Evolutionary conservation across 1,140 invertebrate genomes (phyloP).

Genomic region (Bombus turneri): DNA sequence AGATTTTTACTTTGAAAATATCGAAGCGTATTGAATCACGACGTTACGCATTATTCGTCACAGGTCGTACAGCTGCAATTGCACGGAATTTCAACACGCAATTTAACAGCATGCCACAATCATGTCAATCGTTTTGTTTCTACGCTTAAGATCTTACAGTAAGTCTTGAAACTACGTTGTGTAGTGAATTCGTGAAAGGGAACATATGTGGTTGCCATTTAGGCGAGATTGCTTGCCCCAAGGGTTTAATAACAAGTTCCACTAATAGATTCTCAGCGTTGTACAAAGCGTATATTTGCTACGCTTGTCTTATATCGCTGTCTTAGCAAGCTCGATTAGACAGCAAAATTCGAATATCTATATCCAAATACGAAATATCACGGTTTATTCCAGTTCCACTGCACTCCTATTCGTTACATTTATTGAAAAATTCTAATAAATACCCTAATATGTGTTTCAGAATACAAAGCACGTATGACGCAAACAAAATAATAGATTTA

Average conservation of each 20-base stretch:
- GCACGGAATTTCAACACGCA: not conserved
- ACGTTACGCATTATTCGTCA: not conserved
- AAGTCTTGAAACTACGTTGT: slow-evolving; percentile 34
- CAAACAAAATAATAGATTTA: too few species aligned
- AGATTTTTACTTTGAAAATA: not conserved
- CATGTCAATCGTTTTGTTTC: slow-evolving; percentile 40
- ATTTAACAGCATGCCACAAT: slow-evolving; percentile 8
- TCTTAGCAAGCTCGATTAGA: slow-evolving; percentile 5
- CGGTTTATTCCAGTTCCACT: too few species aligned
- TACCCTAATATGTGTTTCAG: too few species aligned
- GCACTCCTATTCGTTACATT: too few species aligned
- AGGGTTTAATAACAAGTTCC: slow-evolving; percentile 52
- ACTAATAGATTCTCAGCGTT: slow-evolving; percentile 42
- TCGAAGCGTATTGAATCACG: not conserved
- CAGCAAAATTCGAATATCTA: not conserved
- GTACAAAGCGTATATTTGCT: slow-evolving; percentile 25
- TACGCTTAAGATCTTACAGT: slow-evolving; percentile 13
- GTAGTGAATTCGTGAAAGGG: slow-evolving; percentile 39
- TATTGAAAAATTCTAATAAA: too few species aligned
- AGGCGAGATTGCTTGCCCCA: slow-evolving; percentile 48
- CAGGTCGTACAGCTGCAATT: not conserved
- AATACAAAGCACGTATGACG: too few species aligned
- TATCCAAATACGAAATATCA: too few species aligned
- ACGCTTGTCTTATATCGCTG: too few species aligned
- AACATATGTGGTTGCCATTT: slow-evolving; percentile 46